Percentiles rank a stretch among this genome's conserved stretches.
phyloP scores from a whole-genome alignment of 2,797 vertebrate genomes.

The Anomalospiza imberbis region DNA sequence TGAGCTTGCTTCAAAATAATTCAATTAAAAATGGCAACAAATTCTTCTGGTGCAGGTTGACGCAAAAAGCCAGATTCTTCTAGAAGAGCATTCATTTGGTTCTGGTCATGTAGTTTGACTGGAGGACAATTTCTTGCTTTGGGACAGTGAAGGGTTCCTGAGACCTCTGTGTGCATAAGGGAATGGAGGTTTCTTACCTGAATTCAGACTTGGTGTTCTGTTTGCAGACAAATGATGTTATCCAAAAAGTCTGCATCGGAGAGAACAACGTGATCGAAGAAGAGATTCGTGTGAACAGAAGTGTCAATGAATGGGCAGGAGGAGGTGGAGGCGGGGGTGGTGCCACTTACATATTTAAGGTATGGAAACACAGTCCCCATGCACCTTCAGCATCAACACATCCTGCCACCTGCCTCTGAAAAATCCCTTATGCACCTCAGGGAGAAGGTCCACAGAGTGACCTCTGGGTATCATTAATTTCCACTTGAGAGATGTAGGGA shows the following conservation, averaged over 20 bases:
- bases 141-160: background rate
- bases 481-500: background rate
- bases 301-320: conserved; percentile 83
- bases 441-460: background rate
- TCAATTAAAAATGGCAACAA: background rate
- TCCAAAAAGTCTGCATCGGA: conserved; percentile 90
- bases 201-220: background rate
- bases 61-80: background rate
- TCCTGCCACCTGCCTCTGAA: background rate
- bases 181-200: background rate
- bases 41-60: background rate
- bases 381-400: background rate
- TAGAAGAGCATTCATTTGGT: background rate
- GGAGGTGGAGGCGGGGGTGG: conserved; percentile 93
- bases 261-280: conserved; percentile 89
- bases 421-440: background rate
- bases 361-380: conserved; percentile 41
- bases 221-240: conserved; percentile 80
- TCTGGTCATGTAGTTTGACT: background rate
- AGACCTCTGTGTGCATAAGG: background rate
- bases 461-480: background rate
- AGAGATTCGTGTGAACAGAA: conserved; percentile 85
- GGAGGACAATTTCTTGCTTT: background rate
- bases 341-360: conserved; percentile 95
- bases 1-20: background rate